Base-by-base conservation (phyloP, 2,888 invertebrate species). In the Pimpla rufipes region DNA sequence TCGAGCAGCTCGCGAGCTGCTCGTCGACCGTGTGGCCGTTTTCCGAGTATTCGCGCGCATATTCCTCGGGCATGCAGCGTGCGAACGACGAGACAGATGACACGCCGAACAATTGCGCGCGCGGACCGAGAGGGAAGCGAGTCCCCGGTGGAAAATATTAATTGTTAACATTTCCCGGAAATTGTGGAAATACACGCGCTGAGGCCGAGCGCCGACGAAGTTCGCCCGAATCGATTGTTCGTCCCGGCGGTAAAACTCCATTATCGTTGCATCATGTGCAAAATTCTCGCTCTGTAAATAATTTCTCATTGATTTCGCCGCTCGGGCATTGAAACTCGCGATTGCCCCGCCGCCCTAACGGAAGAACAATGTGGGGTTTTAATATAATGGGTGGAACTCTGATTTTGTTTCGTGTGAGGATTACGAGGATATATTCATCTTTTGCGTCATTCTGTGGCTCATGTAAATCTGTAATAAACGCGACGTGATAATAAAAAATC, bases 71-170 rank as follows among this genome's bases (percentile, higher is more conserved):
- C 18, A 50, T 13, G 16, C 21, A 18, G 2, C 10, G 13, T 23
- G 23, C 3, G 47, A 47, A 55, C 10, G 18, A 55, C 4, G 71
- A 18, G 55, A 18, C 50, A 37, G 57, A 13, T 35, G 57, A 57
- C 64, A 45, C 45, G 57, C 42, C 21, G 66, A 79, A 66, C 73
- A 59, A 73, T 79, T 57, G 64, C 21, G 47, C n/a, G 59, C 13
- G 47, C 50, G 59, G 13, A 45, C 1, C n/a, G n/a, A n/a, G n/a
- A n/a, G 66, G 16, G 35, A 42, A 21, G n/a, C 16, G 18, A 80
- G n/a, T 62, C 52, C n/a, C 80, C 75, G 62, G 68, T 70, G 81
- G 64, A 66, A 45, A 76, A 76, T 76, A 71, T 66, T 76, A 81
- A 76, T 81, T 76, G 76, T 75, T 71, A 71, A 81, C 64, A 64